phyloP scores from a whole-genome alignment of 2,797 vertebrate species.

The Buphagus erythrorhynchus region DNA sequence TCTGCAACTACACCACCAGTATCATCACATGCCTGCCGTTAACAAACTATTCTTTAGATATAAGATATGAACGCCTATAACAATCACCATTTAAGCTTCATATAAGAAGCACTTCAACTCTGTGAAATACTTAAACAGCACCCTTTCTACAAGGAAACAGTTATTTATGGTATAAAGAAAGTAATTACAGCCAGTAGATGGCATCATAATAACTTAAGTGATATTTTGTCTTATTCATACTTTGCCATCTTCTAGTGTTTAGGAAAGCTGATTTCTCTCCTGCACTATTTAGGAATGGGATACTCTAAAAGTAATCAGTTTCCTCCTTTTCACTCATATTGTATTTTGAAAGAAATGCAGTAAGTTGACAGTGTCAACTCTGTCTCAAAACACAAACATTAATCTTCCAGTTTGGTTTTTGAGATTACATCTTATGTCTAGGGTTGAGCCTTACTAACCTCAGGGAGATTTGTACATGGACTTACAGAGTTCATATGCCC shows the following conservation, averaged over 20 bases:
- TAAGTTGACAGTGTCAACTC: neutral
- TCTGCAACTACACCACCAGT: neutral
- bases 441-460: neutral
- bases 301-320: neutral
- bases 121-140: neutral
- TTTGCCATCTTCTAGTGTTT: neutral
- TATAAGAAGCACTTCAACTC: neutral
- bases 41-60: neutral
- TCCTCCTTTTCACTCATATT: neutral
- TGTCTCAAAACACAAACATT: neutral
- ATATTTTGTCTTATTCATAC: conserved; percentile 18
- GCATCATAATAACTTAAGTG: conserved; percentile 75
- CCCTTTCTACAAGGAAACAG: neutral
- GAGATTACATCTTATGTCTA: neutral
- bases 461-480: neutral
- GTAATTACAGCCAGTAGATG: conserved; percentile 77
- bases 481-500: rapidly evolving
- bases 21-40: neutral
- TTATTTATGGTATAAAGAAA: neutral
- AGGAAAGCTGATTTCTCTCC: neutral
- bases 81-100: neutral
- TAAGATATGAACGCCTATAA: neutral
- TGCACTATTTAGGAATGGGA: neutral
- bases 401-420: neutral
- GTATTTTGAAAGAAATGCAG: neutral